Base-by-base conservation (phyloP, 1,140 invertebrate genomes). In the Drosophila pandora region DNA sequence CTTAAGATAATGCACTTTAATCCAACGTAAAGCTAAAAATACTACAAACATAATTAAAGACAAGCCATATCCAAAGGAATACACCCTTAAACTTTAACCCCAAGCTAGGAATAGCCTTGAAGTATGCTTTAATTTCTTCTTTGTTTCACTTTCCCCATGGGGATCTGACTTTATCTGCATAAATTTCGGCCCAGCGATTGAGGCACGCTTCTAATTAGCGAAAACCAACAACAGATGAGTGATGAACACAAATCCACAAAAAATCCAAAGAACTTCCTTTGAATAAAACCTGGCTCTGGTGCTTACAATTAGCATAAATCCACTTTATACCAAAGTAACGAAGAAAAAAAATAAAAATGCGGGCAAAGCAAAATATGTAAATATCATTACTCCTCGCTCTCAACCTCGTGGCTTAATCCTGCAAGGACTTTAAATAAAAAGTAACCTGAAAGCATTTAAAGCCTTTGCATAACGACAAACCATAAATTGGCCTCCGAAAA, bases 171-270 rank as follows among this genome's bases (percentile, higher is more conserved):
- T 73, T 85, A 77, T 81, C 67, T 84, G 60, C 81, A 84, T 85
- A 84, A 84, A 84, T 84, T 84, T 87, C 32, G 32, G 32, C 7
- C 32, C 56, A 34, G 25, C 50, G 37, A 57, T 39, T 43, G 63
- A 39, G 50, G 64, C 77, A 76, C 73, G 81, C 82, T 87, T 69
- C 77, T 84, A 84, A 84, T 84, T 84, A 84, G 82, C 73, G 32
- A 69, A 43, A 65, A 60, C 77, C 82, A 60, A 67, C 81, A 76
- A 57, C 83, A 76, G 79, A 71, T 77, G 59, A 55, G 62, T 43
- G 41, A 58, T 57, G 63, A 59, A 70, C 37, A 30, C 30, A 80
- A 76, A 80, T 72, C 68, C 59, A 37, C 28, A 37, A 55, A 57
- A 39, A 32, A 37, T 25, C 22, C 50, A n/a, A 21, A 39, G 56